A percentile compares a stretch with the other conserved stretches of the same genome.
These are phyloP conservation scores for Erynnis tages DNA, from an alignment of 2,888 invertebrate genomes.

Conservation along the genomic window DNA sequence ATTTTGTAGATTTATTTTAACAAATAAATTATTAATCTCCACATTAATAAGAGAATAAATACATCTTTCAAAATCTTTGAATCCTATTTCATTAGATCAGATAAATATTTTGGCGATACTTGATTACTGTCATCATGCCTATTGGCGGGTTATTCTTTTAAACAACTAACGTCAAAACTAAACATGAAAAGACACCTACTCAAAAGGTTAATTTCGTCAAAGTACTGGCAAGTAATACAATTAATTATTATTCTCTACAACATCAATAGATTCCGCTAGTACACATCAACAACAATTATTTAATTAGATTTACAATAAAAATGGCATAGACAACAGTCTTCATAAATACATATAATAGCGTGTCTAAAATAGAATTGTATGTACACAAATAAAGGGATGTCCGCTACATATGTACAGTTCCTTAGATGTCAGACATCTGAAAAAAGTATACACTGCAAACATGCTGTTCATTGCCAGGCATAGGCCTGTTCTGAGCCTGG, in stretches of 20 bases:
- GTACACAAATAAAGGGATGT: conserved; percentile 9
- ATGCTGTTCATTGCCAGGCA: too few species aligned
- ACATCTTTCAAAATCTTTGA: too few species aligned
- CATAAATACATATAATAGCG: conserved; percentile 41
- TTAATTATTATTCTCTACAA: conserved; percentile 13
- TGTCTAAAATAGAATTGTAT: conserved; percentile 32
- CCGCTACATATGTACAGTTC: conserved; percentile 26
- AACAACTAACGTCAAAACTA: not conserved
- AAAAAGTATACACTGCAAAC: too few species aligned
- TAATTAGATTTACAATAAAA: conserved; percentile 37
- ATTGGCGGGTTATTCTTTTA: not conserved
- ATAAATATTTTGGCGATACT: not conserved
- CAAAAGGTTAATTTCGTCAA: not conserved
- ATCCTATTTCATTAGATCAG: too few species aligned
- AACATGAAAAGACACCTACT: not conserved
- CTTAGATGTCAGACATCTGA: too few species aligned
- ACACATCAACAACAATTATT: conserved; percentile 40
- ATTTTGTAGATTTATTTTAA: too few species aligned
- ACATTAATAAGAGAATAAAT: too few species aligned
- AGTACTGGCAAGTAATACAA: conserved; percentile 18
- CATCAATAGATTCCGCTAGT: conserved; percentile 31
- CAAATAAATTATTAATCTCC: too few species aligned
- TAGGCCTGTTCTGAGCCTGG: too few species aligned
- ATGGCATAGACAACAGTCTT: conserved; percentile 55
- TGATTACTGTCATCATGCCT: not conserved